Conservation (phyloP, 2,113 vertebrate genomes). For the Equus quagga region DNA sequence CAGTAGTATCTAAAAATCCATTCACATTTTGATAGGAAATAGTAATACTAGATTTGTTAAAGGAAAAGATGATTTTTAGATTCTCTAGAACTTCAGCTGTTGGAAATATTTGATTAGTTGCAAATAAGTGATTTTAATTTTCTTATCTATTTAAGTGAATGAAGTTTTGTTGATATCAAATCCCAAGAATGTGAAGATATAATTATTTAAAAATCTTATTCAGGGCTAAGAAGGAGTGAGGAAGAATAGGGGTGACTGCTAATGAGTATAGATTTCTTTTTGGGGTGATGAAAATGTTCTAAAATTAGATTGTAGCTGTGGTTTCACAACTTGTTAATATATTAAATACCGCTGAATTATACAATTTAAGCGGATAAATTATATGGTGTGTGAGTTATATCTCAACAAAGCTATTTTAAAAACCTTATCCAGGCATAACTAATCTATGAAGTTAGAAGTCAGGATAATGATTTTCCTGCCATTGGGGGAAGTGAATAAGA, state of each 20-base stretch:
- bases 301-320: not conserved
- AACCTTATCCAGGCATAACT: not conserved
- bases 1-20: not conserved
- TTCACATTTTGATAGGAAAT: not conserved
- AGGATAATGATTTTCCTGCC: not conserved
- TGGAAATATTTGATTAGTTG: not conserved
- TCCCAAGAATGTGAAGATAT: not conserved
- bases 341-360: not conserved
- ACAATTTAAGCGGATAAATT: not conserved
- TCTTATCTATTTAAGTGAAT: not conserved
- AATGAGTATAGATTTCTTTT: not conserved
- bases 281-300: not conserved
- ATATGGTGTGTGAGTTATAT: not conserved
- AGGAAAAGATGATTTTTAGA: not conserved
- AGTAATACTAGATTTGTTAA: not conserved
- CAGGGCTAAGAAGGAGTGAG: not conserved
- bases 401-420: not conserved
- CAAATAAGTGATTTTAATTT: not conserved
- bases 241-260: not conserved
- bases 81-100: not conserved
- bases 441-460: not conserved
- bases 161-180: not conserved
- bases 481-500: not conserved
- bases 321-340: not conserved
- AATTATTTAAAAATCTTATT: not conserved